Evolutionary conservation across 2,113 vertebrate genomes (phyloP), one percentile per base, ranked within the genome.

Genomic region (Actenoides lindsayi): DNA sequence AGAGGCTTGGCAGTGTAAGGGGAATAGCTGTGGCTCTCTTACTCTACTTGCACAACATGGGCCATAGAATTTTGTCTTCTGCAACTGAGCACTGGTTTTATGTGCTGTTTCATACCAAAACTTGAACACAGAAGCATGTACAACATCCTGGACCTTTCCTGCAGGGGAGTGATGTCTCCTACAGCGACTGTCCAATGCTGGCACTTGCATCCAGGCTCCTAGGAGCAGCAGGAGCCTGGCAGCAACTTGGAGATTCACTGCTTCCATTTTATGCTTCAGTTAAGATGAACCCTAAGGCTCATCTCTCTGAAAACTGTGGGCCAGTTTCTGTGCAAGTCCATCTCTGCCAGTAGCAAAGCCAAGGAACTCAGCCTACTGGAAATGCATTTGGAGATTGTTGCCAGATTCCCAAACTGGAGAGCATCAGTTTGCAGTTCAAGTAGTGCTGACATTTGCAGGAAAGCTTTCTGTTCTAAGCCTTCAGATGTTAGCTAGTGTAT

Each of bases 401-500:
- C 86, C 87, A 95, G 89, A 20, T 87, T 95, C 83, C 87, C 91
- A 86, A 79, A 83, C 87, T 76, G 73, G 67, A 93, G 85, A 89
- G 42, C 67, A 56, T 74, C 77, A 59, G 71, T 73, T 92, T 86
- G 74, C 94, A 57, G n/a, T 83, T 95, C 74, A 84, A 85, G 73
- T 76, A 70, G 16, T 46, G 83, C 79, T 94, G 93, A 96, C 24
- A 54, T 93, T 96, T 64, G 35, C 4, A 0, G 39, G 73, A 50
- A 70, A 73, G 63, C 67, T 95, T 89, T 94, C 56, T 83, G 54
- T 76, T 80, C 83, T 87, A 24, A 51, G 77, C 23, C 16, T 6
- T 97, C 95, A 98, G 89, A 83, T 86, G 73, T 94, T 96, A 95
- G 81, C 90, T 51, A 88, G 89, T 91, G 63, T 94, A 68, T 94